Evolutionary conservation across 1,140 invertebrate species (phyloP).

Genomic region (Bombus difficillimus): DNA sequence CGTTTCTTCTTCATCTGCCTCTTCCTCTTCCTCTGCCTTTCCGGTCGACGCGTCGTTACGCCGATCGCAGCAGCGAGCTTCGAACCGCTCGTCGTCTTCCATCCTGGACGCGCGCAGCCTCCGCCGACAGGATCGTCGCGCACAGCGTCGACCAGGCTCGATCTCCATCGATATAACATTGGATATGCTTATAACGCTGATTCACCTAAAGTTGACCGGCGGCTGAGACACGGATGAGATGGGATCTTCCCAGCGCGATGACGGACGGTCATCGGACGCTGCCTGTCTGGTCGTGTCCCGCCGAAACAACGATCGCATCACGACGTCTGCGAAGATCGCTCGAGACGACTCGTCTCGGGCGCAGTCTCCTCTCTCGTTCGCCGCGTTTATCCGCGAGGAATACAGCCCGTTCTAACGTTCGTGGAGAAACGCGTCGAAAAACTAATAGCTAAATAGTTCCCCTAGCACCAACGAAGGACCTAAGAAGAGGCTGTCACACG

Average conservation of each 20-base stretch:
- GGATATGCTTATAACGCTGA: neutral
- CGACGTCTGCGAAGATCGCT: neutral
- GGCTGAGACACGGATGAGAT: neutral
- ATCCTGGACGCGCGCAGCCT: neutral
- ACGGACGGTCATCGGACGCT: neutral
- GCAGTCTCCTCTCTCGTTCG: neutral
- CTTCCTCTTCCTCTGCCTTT: too few species aligned
- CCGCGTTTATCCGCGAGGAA: neutral
- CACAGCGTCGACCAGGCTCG: neutral
- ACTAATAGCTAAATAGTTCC: neutral
- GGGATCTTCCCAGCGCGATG: neutral
- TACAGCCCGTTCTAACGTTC: neutral
- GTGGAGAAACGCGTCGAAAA: neutral
- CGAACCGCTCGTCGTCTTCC: neutral
- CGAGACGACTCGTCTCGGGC: neutral
- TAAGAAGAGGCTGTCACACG: constrained; percentile 18
- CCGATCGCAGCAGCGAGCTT: too few species aligned
- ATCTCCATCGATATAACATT: neutral
- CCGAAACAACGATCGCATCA: neutral
- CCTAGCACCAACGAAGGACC: constrained; percentile 35
- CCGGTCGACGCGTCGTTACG: neutral
- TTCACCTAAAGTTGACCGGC: neutral
- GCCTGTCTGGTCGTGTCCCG: neutral
- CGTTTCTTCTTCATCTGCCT: neutral
- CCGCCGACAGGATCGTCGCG: neutral